Conservation (phyloP, 2,113 vertebrate genomes). For the Dipodomys merriami region DNA sequence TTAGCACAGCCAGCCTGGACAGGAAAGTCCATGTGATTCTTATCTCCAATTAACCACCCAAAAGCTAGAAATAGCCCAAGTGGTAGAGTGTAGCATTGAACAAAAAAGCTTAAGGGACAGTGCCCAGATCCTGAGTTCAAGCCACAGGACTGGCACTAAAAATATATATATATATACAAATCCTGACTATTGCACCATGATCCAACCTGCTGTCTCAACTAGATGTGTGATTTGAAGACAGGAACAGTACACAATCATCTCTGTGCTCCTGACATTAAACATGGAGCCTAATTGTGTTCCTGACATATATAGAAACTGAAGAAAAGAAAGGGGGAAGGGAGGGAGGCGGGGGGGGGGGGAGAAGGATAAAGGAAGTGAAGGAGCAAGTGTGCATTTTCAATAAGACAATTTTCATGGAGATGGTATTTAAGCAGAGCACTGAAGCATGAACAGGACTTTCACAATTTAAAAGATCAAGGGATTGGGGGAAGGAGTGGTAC, state of each 20-base stretch:
- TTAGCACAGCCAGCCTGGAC: no score
- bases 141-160: no score
- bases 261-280: not conserved
- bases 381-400: not conserved
- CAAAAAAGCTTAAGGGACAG: no score
- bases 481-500: not conserved
- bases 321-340: not conserved
- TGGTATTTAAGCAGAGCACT: not conserved
- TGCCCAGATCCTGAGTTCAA: no score
- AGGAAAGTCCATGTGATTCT: no score
- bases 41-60: no score
- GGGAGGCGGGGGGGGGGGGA: not conserved
- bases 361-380: not conserved
- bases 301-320: not conserved
- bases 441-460: not conserved
- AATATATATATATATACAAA: no score
- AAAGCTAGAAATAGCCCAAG: no score
- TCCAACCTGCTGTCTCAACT: not conserved
- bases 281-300: not conserved
- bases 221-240: not conserved
- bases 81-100: no score
- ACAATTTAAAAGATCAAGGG: slow-evolving; percentile 30
- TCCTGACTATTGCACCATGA: no score
- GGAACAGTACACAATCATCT: fast-evolving
- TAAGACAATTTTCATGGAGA: slow-evolving; percentile 22